phyloP scores from a whole-genome alignment of 2,888 invertebrate species.

The Sisyra nigra region DNA sequence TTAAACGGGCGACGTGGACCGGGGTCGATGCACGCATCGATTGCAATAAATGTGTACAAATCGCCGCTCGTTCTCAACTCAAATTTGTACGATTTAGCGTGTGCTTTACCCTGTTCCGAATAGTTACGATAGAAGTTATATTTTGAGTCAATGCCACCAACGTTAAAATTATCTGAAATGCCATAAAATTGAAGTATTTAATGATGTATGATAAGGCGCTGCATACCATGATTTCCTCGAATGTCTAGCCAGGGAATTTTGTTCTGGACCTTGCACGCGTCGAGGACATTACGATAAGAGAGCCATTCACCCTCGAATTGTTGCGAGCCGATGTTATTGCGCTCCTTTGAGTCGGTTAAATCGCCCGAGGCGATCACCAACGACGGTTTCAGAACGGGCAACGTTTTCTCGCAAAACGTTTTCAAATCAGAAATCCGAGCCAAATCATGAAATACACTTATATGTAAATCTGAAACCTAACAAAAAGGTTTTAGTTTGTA shows the following conservation, averaged over 20 bases:
- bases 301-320: conserved; percentile 75
- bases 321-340: conserved; percentile 60
- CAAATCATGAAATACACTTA: conserved; percentile 68
- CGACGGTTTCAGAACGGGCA: conserved; percentile 53
- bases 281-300: conserved; percentile 52
- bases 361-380: conserved; percentile 77
- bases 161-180: conserved; percentile 75
- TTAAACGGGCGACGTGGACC: conserved; percentile 80
- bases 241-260: conserved; percentile 73
- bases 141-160: conserved; percentile 45
- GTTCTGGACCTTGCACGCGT: conserved; percentile 44
- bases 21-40: conserved; percentile 77
- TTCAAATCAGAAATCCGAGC: conserved; percentile 57
- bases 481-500: conserved; percentile 17
- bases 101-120: conserved; percentile 56
- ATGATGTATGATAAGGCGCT: background rate
- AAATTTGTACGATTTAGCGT: conserved; percentile 60
- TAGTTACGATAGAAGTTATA: conserved; percentile 64
- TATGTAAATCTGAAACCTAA: conserved; percentile 78
- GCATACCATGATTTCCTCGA: conserved; percentile 77
- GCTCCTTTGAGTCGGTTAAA: conserved; percentile 73
- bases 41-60: conserved; percentile 62
- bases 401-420: conserved; percentile 61
- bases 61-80: conserved; percentile 38
- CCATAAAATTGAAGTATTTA: background rate